A percentile compares a stretch with the other conserved stretches of the same genome.
Conservation (phyloP, 2,797 vertebrate species). For the Ptychobarbus kaznakovi region DNA sequence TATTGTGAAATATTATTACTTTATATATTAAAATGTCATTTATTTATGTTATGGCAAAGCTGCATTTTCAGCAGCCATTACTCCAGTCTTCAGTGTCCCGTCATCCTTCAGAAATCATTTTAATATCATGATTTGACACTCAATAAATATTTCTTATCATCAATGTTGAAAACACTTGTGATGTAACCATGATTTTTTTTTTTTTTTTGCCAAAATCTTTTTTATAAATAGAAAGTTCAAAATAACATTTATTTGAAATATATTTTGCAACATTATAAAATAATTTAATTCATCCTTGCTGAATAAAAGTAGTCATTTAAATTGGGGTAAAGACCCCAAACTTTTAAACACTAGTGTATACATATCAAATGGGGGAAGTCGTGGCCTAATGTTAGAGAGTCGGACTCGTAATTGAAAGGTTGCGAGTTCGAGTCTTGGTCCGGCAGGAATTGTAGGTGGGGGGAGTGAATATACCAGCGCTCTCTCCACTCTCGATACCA, state of each 20-base stretch:
- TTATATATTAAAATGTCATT: not conserved
- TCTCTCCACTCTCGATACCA: too few relatives aligned
- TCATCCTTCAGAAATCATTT: not conserved
- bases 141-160: not conserved
- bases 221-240: not conserved
- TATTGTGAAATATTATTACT: not conserved
- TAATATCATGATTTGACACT: not conserved
- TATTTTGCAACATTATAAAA: not conserved
- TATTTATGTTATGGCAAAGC: not conserved
- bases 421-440: too few relatives aligned
- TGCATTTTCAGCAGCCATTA: not conserved
- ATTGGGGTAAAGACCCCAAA: too few relatives aligned
- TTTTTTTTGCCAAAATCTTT: not conserved
- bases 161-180: not conserved
- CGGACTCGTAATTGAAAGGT: too few relatives aligned
- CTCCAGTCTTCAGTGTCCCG: not conserved
- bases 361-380: not conserved
- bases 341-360: not conserved
- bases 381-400: too few relatives aligned
- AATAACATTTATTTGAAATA: not conserved
- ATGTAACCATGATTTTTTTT: not conserved
- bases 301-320: not conserved
- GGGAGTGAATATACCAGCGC: too few relatives aligned
- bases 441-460: too few relatives aligned
- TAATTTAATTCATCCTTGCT: not conserved